Evolutionary conservation across 1,140 invertebrate genomes (phyloP).

Genomic region (Pantala flavescens): DNA sequence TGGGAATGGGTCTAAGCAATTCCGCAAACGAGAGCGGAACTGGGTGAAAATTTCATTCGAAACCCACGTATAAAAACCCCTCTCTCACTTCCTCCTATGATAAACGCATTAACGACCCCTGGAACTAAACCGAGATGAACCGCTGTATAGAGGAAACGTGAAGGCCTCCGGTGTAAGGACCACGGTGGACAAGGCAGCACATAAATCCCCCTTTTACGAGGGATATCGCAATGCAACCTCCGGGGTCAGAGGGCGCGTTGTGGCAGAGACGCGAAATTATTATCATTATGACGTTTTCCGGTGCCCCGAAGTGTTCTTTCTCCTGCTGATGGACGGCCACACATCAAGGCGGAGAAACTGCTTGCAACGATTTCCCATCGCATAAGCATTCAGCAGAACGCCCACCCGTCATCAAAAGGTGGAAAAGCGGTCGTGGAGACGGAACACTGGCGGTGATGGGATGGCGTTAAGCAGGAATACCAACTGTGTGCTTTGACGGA

Average conservation of each 20-base stretch:
- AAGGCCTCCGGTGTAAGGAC: neutral
- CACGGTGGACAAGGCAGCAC: neutral
- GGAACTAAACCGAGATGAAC: neutral
- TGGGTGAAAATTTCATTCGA: too few relatives aligned
- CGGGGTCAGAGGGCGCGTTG: neutral
- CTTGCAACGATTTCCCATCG: neutral
- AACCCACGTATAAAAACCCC: too few relatives aligned
- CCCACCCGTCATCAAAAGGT: neutral
- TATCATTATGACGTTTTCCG: neutral
- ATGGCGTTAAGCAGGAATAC: neutral
- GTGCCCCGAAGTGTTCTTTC: neutral
- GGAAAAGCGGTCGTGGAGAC: neutral
- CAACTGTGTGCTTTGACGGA: too few relatives aligned
- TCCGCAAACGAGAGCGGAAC: too few relatives aligned
- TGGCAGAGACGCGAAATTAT: neutral
- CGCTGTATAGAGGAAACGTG: neutral
- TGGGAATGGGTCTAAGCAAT: too few relatives aligned
- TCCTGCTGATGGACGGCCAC: neutral
- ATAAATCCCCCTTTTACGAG: neutral
- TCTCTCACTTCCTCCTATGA: too few relatives aligned
- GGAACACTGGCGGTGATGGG: neutral
- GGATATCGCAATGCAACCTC: neutral
- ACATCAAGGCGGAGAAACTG: neutral
- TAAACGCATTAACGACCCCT: too few relatives aligned
- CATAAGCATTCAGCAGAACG: neutral